These are phyloP conservation scores for Petaurus breviceps DNA, from an alignment of 2,113 vertebrate genomes.

Conservation along the genomic window DNA sequence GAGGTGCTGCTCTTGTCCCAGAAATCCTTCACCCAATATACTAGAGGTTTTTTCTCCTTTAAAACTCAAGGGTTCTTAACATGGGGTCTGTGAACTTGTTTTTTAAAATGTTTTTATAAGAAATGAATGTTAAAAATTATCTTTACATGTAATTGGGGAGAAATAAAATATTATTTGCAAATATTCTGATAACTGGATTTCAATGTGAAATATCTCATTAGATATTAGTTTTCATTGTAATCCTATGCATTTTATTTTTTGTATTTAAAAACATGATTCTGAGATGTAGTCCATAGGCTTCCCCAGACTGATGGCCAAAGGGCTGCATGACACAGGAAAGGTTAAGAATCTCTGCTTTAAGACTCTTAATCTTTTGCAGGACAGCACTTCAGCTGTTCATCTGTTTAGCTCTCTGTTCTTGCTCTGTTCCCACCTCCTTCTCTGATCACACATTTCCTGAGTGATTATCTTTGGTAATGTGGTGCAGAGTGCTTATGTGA, in stretches of 20 bases:
- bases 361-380: neutral
- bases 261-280: neutral
- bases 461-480: neutral
- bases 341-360: neutral
- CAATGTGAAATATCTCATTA: no score
- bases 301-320: neutral
- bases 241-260: neutral
- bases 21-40: neutral
- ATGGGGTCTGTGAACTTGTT: neutral
- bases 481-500: neutral
- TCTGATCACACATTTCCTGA: neutral
- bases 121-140: neutral
- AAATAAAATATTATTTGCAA: neutral
- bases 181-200: neutral
- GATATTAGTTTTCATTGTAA: neutral
- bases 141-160: neutral
- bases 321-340: neutral
- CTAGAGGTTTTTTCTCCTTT: neutral
- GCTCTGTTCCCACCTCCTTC: neutral
- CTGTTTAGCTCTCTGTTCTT: neutral
- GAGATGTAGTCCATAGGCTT: neutral
- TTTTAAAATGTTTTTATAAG: neutral
- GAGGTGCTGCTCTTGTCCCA: neutral
- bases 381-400: neutral
- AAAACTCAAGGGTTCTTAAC: neutral